Percentiles rank a stretch among this genome's conserved stretches.
Evolutionary conservation across 1,140 invertebrate genomes (phyloP).

Genomic region (Hylaeus volcanicus): DNA sequence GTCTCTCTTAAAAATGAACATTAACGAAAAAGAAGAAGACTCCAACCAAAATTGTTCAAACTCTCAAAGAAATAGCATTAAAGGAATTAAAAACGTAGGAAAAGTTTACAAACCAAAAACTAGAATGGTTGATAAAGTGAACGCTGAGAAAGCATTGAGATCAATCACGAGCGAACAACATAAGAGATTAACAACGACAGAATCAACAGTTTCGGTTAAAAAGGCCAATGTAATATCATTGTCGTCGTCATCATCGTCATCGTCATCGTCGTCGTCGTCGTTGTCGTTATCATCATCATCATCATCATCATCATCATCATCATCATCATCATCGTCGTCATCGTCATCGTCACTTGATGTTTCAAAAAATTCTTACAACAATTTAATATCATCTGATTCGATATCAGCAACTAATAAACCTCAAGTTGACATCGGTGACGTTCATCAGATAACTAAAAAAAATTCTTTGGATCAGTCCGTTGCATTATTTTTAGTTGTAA

Average conservation of each 20-base stretch:
- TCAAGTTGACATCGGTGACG: neutral
- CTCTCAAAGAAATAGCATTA: neutral
- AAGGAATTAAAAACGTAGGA: slow-evolving; percentile 4
- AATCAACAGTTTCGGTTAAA: neutral
- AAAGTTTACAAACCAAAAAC: slow-evolving; percentile 68
- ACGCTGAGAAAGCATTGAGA: slow-evolving; percentile 61
- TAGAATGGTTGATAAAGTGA: slow-evolving; percentile 64
- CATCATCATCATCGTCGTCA: too few relatives aligned
- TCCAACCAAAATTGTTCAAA: neutral
- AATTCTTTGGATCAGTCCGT: slow-evolving; percentile 22
- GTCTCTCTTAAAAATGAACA: slow-evolving; percentile 7
- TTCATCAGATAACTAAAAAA: neutral
- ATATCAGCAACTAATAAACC: neutral
- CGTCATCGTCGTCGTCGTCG: too few relatives aligned
- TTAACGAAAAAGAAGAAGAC: slow-evolving; percentile 28
- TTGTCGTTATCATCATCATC: too few relatives aligned
- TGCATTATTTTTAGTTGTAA: slow-evolving; percentile 13
- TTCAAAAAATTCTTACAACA: neutral
- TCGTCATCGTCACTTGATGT: too few relatives aligned
- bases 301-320: too few relatives aligned
- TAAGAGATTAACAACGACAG: slow-evolving; percentile 18
- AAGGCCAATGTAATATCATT: neutral
- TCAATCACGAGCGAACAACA: slow-evolving; percentile 22
- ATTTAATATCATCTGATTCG: neutral
- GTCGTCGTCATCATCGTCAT: neutral